Percentiles rank a stretch among this genome's conserved stretches.
Conservation (phyloP, 2,888 invertebrate species). For the Latheticus oryzae region DNA sequence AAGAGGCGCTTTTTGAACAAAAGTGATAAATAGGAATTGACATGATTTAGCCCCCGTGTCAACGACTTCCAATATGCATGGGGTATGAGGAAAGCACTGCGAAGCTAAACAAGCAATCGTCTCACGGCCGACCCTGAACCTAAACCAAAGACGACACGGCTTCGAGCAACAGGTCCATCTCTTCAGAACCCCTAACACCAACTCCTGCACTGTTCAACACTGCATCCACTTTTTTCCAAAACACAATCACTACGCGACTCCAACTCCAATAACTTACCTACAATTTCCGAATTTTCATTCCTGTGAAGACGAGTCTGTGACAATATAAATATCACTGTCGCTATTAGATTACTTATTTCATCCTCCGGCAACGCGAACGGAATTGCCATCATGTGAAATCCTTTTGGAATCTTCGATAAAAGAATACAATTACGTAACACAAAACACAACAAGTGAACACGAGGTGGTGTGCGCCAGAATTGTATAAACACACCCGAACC, state of each 20-base stretch:
- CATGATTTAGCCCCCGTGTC: conserved; percentile 20
- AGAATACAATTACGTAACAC: conserved; percentile 43
- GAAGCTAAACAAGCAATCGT: conserved; percentile 45
- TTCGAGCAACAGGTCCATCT: conserved; percentile 60
- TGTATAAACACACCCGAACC: conserved; percentile 52
- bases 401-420: conserved; percentile 30
- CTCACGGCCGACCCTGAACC: conserved; percentile 58
- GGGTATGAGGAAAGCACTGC: conserved; percentile 45
- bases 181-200: conserved; percentile 14
- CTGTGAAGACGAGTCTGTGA: conserved; percentile 29
- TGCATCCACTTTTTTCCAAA: conserved; percentile 14
- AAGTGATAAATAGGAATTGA: not conserved
- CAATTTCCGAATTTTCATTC: conserved; percentile 16
- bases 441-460: conserved; percentile 40
- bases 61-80: conserved; percentile 8
- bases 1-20: conserved; percentile 28
- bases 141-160: conserved; percentile 48
- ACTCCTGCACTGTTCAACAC: conserved; percentile 22
- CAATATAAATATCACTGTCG: conserved; percentile 31
- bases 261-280: conserved; percentile 28
- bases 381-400: conserved; percentile 59
- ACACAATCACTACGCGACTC: conserved; percentile 2
- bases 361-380: conserved; percentile 63
- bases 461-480: conserved; percentile 39
- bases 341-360: conserved; percentile 56